A percentile compares a stretch with the other conserved stretches of the same genome.
Conservation (phyloP, 1,140 invertebrate genomes). For the Cotesia typhae region DNA sequence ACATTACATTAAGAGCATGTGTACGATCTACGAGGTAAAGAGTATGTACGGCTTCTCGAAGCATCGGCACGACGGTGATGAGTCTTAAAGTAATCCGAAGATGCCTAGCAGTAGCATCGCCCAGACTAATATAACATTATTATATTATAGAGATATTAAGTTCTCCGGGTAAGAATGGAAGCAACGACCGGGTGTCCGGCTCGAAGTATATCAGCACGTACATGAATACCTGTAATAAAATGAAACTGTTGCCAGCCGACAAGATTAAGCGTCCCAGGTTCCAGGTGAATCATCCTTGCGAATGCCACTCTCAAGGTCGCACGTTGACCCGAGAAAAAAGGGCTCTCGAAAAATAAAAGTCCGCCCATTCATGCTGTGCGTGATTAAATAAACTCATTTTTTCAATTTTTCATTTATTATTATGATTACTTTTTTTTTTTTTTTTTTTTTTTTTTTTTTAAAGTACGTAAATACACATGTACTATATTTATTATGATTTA, state of each 20-base stretch:
- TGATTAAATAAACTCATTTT: background rate
- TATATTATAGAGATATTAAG: background rate
- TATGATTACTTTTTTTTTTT: no score
- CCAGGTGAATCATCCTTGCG: conserved; percentile 21
- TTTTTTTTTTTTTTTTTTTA: no score
- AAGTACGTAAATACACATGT: no score
- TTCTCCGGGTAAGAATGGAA: background rate
- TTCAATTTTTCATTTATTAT: no score
- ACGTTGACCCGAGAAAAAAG: background rate
- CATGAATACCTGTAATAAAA: no score
- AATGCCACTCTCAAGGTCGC: conserved; percentile 16
- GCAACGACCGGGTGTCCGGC: conserved; percentile 18
- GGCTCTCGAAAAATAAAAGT: background rate
- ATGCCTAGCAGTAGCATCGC: background rate
- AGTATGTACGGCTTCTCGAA: conserved; percentile 1
- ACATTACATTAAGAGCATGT: background rate
- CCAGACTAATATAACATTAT: no score
- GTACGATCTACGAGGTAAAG: background rate
- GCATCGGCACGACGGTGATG: background rate
- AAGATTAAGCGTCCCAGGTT: no score
- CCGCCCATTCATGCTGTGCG: background rate
- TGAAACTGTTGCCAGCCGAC: no score
- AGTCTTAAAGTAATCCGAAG: conserved; percentile 3
- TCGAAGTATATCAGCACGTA: background rate
- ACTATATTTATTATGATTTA: background rate